phyloP scores from a whole-genome alignment of 2,888 invertebrate genomes.

The Nephrocerus scutellatus region DNA sequence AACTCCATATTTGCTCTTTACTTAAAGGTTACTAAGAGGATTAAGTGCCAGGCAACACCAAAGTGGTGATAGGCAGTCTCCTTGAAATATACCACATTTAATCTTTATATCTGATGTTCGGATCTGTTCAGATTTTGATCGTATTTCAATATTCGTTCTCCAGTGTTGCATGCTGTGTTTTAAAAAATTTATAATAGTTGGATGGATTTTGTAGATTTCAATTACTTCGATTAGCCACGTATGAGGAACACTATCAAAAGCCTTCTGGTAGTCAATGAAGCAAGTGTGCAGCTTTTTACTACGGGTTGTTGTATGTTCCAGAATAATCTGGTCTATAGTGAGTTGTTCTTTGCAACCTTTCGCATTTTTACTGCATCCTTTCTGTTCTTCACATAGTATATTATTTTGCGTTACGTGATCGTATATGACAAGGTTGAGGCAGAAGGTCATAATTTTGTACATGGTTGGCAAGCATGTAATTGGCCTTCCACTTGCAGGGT shows the following conservation, averaged over 20 bases:
- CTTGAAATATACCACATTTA: conserved; percentile 15
- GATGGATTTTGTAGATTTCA: conserved; percentile 10
- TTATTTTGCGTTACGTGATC: conserved; percentile 10
- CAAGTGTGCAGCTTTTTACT: conserved; percentile 1
- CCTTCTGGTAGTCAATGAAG: conserved; percentile 17
- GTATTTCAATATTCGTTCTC: conserved; percentile 7
- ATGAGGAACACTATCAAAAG: conserved; percentile 14
- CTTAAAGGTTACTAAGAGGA: conserved; percentile 15
- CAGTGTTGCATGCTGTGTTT: conserved; percentile 4
- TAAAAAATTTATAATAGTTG: conserved; percentile 10
- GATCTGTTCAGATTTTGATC: not conserved
- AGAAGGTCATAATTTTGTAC: conserved; percentile 12
- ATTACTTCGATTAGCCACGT: conserved; percentile 12
- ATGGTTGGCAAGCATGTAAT: conserved; percentile 11
- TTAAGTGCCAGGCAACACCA: conserved; percentile 13
- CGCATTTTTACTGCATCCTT: conserved; percentile 10
- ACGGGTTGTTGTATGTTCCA: conserved; percentile 4
- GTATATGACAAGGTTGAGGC: conserved; percentile 5
- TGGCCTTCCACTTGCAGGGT: conserved; percentile 7
- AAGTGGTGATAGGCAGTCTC: conserved; percentile 11
- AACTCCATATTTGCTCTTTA: conserved; percentile 7
- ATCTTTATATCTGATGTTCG: conserved; percentile 12
- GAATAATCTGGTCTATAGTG: conserved; percentile 8
- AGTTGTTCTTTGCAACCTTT: conserved; percentile 15
- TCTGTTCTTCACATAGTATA: conserved; percentile 12